These are phyloP conservation scores for Drosophila multiciliata DNA, from an alignment of 2,888 invertebrate species.

Conservation along the genomic window DNA sequence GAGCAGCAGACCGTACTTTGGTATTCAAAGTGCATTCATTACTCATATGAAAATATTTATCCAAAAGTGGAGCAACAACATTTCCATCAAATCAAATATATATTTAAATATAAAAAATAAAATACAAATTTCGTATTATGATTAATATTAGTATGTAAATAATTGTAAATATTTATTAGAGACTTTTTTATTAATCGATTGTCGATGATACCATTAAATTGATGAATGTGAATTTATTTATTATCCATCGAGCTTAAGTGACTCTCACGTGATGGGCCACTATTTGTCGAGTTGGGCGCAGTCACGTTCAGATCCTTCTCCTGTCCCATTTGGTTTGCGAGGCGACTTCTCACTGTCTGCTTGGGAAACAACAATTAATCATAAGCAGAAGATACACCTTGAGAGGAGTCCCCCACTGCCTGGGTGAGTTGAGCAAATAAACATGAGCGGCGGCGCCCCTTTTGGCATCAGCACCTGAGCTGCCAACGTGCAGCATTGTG, in stretches of 20 bases:
- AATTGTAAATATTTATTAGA: neutral
- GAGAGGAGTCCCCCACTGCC: conserved; percentile 29
- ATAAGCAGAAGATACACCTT: conserved; percentile 58
- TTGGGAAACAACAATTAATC: conserved; percentile 53
- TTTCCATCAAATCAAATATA: neutral
- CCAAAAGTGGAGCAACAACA: neutral
- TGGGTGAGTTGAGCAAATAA: conserved; percentile 41
- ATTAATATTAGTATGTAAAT: neutral
- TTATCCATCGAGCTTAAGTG: neutral
- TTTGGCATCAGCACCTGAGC: conserved; percentile 40
- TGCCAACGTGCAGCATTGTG: conserved; percentile 15
- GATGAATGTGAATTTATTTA: conserved; percentile 1
- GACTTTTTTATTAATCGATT: neutral
- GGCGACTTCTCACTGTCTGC: conserved; percentile 49
- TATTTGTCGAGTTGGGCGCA: conserved; percentile 9
- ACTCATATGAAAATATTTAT: neutral
- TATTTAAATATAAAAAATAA: too few relatives aligned
- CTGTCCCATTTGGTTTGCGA: conserved; percentile 28
- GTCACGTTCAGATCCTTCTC: conserved; percentile 40
- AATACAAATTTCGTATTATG: neutral
- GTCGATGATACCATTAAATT: neutral
- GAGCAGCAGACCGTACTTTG: conserved; percentile 8
- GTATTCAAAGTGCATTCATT: neutral
- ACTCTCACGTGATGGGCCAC: neutral
- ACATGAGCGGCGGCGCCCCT: conserved; percentile 42